Conservation (phyloP, 35 echinoderm and acorn worm genomes). For the Hemicentrotus pulcherrimus region DNA sequence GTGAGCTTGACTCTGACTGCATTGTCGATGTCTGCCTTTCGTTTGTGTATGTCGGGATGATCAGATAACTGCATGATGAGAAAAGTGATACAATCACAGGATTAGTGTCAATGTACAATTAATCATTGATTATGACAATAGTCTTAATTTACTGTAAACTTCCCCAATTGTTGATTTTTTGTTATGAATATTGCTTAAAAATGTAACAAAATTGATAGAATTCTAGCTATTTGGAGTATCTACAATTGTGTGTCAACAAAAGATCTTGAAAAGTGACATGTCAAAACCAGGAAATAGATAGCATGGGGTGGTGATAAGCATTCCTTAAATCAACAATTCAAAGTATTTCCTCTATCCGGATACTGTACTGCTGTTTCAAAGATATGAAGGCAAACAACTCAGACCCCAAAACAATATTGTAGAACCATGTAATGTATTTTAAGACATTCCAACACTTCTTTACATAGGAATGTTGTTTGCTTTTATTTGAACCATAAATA, state of each 20-base stretch:
- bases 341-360: neutral
- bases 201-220: too few relatives aligned
- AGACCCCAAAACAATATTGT: neutral
- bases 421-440: neutral
- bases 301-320: neutral
- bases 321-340: neutral
- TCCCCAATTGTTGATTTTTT: too few relatives aligned
- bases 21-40: conserved; percentile 25
- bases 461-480: neutral
- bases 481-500: neutral
- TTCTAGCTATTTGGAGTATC: too few relatives aligned
- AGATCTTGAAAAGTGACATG: neutral
- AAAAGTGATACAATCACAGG: neutral
- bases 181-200: too few relatives aligned
- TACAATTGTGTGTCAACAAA: neutral
- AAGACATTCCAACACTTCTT: neutral
- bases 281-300: neutral
- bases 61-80: neutral
- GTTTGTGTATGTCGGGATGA: neutral
- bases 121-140: too few relatives aligned
- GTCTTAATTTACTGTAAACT: too few relatives aligned
- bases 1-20: neutral
- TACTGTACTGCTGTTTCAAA: neutral
- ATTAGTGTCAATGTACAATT: too few relatives aligned
- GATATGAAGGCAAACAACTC: neutral